Conservation (phyloP, 2,888 invertebrate genomes). For the Chouioia cunea region DNA sequence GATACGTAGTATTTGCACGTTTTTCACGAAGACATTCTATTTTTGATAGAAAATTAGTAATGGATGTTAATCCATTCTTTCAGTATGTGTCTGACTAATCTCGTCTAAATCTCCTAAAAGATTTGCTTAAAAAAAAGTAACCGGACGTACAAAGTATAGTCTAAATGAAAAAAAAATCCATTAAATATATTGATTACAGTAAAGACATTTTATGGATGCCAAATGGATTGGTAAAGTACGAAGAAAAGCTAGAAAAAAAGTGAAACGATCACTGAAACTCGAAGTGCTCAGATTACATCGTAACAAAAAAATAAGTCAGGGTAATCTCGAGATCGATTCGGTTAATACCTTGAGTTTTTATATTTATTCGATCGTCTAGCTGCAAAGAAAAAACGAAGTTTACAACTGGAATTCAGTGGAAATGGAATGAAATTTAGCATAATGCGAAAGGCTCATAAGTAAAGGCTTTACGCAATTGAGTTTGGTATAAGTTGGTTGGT, state of each 20-base stretch:
- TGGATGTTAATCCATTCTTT: too few relatives aligned
- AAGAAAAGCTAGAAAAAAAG: constrained; percentile 15
- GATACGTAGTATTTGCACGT: too few relatives aligned
- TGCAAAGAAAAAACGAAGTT: background rate
- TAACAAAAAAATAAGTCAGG: too few relatives aligned
- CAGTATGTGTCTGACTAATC: too few relatives aligned
- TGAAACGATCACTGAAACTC: background rate
- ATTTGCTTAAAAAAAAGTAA: too few relatives aligned
- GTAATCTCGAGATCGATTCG: constrained; percentile 29
- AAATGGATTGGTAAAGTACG: constrained; percentile 20
- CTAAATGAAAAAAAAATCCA: too few relatives aligned
- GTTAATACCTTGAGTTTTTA: constrained; percentile 24
- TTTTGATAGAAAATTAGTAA: too few relatives aligned
- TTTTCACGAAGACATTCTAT: too few relatives aligned
- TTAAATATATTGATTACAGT: background rate
- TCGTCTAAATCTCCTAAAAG: too few relatives aligned
- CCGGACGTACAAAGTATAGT: too few relatives aligned
- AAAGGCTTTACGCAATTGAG: constrained; percentile 34
- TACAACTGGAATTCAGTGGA: constrained; percentile 29
- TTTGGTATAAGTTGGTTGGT: constrained; percentile 13
- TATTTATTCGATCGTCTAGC: constrained; percentile 20
- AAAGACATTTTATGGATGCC: constrained; percentile 3
- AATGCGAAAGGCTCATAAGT: constrained; percentile 38
- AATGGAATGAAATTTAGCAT: constrained; percentile 33
- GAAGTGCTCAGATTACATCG: background rate